A percentile compares a stretch with the other conserved stretches of the same genome.
phyloP scores from a whole-genome alignment of 1,140 invertebrate genomes.

The Akabosia matsudoensis region DNA sequence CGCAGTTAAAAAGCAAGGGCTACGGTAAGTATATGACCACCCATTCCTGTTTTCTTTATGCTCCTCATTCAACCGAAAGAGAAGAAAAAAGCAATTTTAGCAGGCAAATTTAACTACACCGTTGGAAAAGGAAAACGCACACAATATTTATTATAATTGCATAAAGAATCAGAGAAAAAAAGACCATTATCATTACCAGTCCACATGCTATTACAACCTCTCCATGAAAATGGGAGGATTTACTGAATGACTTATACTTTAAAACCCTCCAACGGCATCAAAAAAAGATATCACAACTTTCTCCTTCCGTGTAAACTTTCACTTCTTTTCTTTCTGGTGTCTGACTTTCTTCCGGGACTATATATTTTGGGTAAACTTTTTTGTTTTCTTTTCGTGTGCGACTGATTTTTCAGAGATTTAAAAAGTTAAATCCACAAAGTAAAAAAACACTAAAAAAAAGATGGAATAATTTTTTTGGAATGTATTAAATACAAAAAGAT shows the following conservation, averaged over 20 bases:
- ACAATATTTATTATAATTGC: constrained; percentile 15
- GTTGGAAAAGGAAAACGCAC: not conserved
- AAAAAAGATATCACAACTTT: no score
- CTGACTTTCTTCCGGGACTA: no score
- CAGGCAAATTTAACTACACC: not conserved
- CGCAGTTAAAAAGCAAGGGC: no score
- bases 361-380: no score
- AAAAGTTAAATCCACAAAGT: not conserved
- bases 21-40: not conserved
- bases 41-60: not conserved
- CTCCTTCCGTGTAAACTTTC: no score
- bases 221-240: not conserved
- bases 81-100: not conserved
- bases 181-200: not conserved
- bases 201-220: not conserved
- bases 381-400: no score
- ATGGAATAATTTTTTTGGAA: no score
- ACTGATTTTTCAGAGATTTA: not conserved
- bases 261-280: no score
- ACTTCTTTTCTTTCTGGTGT: not conserved
- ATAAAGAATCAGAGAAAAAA: not conserved
- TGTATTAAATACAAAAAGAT: no score
- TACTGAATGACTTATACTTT: not conserved
- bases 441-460: not conserved
- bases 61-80: not conserved